A percentile compares a stretch with the other conserved stretches of the same genome.
These are phyloP conservation scores for Pagetopsis macropterus DNA, from an alignment of 2,797 vertebrate genomes.

Conservation along the genomic window DNA sequence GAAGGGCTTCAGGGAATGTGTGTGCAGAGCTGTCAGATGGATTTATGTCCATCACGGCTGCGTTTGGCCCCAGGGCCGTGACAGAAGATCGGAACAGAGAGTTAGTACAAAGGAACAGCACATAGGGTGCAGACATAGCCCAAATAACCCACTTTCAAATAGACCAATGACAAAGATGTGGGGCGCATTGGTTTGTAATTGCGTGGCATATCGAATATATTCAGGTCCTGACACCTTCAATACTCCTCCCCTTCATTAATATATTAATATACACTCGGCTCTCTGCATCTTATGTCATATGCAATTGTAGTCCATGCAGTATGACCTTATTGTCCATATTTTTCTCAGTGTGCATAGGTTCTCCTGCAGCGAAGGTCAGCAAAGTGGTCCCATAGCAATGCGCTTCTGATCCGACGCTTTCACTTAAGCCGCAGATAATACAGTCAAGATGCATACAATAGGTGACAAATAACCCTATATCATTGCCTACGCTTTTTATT, in stretches of 20 bases:
- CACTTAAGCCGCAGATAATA: background rate
- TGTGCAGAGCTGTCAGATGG: constrained; percentile 74
- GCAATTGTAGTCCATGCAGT: background rate
- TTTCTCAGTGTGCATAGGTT: background rate
- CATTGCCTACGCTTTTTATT: constrained; percentile 17
- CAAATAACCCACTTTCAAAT: constrained; percentile 74
- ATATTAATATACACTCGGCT: background rate
- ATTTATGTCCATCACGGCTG: constrained; percentile 75
- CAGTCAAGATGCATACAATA: background rate
- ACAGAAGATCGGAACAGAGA: constrained; percentile 73
- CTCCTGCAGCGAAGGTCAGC: constrained; percentile 23
- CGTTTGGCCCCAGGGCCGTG: constrained; percentile 61
- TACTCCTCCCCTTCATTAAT: background rate
- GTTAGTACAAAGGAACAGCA: constrained; percentile 71
- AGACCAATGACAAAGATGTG: constrained; percentile 56
- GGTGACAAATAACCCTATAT: constrained; percentile 21
- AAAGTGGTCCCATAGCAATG: background rate
- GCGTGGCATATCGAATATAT: constrained; percentile 39
- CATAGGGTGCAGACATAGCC: constrained; percentile 61
- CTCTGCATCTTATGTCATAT: background rate
- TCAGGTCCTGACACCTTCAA: constrained; percentile 28
- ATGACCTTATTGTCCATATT: background rate
- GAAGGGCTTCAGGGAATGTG: constrained; percentile 56
- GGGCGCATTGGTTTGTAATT: background rate
- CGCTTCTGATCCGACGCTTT: background rate